Evolutionary conservation across 2,888 invertebrate genomes (phyloP).

Genomic region (Scaptomyza tumidula): DNA sequence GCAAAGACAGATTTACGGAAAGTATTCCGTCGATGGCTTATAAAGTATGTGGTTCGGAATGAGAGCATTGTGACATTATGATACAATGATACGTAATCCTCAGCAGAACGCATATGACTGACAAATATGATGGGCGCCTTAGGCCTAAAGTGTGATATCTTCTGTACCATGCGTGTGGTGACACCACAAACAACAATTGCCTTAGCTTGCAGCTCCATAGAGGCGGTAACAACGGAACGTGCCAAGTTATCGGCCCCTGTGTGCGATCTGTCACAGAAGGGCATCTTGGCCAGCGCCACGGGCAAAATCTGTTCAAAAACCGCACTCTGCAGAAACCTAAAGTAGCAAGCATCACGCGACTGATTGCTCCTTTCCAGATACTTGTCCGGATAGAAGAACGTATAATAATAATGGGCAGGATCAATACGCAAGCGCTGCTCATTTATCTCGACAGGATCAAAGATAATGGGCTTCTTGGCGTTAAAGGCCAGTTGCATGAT

Average conservation of each 20-base stretch:
- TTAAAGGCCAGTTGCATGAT: conserved; percentile 62
- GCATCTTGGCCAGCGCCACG: conserved; percentile 48
- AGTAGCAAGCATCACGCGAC: conserved; percentile 43
- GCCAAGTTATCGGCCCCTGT: conserved; percentile 77
- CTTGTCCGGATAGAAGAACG: conserved; percentile 81
- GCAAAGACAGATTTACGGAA: conserved; percentile 70
- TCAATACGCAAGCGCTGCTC: conserved; percentile 63
- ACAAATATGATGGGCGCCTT: conserved; percentile 75
- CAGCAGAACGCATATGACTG: conserved; percentile 69
- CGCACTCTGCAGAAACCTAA: conserved; percentile 64
- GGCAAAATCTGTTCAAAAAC: conserved; percentile 57
- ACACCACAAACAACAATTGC: conserved; percentile 77
- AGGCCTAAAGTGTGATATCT: conserved; percentile 81
- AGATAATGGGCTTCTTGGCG: conserved; percentile 75
- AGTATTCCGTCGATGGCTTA: conserved; percentile 50
- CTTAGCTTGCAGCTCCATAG: conserved; percentile 71
- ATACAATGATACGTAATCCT: conserved; percentile 72
- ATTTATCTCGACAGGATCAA: conserved; percentile 61
- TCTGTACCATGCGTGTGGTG: conserved; percentile 78
- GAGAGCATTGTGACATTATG: conserved; percentile 77
- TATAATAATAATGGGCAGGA: conserved; percentile 61
- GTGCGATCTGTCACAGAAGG: conserved; percentile 69
- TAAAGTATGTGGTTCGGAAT: conserved; percentile 40
- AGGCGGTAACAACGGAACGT: conserved; percentile 69
- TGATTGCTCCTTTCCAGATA: conserved; percentile 61